These are phyloP conservation scores for Geopemphigus sp. DNA, from an alignment of 1,140 invertebrate genomes.

Conservation along the genomic window DNA sequence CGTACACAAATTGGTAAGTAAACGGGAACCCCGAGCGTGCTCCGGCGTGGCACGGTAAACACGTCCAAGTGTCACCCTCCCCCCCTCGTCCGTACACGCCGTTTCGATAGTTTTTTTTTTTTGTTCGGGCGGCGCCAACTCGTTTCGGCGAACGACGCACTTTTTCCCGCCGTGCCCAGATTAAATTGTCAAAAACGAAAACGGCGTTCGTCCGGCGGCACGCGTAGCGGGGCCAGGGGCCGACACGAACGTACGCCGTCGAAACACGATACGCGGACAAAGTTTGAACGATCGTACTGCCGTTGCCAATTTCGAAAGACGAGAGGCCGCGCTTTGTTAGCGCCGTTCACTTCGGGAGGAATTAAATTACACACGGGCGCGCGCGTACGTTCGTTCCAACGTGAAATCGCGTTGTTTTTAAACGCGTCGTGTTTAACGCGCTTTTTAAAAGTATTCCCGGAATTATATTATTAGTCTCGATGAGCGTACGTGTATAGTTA, in stretches of 20 bases:
- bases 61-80: too few relatives aligned
- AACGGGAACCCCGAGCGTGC: too few relatives aligned
- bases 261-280: background rate
- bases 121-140: too few relatives aligned
- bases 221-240: background rate
- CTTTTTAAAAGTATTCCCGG: background rate
- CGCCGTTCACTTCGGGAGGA: background rate
- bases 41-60: too few relatives aligned
- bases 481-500: too few relatives aligned
- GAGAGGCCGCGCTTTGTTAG: background rate
- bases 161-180: background rate
- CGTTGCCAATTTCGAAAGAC: conserved; percentile 11
- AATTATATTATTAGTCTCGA: conserved; percentile 2
- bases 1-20: too few relatives aligned
- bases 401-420: background rate
- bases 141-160: too few relatives aligned
- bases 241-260: background rate
- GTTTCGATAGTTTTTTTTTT: too few relatives aligned
- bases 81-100: too few relatives aligned
- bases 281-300: background rate
- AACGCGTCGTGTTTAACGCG: background rate
- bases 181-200: conserved; percentile 14
- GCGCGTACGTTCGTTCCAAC: background rate
- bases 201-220: background rate
- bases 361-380: background rate